Evolutionary conservation across 2,888 invertebrate species (phyloP), one percentile per base, ranked within the genome.

Genomic region (Diachrysia chrysitis): DNA sequence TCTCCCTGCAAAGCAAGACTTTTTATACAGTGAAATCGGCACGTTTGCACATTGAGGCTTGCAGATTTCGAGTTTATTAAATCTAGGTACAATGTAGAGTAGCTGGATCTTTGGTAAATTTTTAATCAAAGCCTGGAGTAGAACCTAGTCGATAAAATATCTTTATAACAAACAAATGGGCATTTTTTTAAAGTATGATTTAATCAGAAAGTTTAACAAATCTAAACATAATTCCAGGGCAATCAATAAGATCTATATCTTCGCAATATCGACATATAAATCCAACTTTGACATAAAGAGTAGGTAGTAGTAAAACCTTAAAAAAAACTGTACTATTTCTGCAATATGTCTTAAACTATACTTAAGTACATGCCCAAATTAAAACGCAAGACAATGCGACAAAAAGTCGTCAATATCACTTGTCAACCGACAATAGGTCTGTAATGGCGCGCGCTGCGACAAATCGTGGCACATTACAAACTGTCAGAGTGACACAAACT

Each of bases 391-490:
- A 78, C 69, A 80, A 74, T 69, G 59, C 70, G 65, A 75, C 69
- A 63, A 74, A 74, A 72, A 69, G 75, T 79, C 77, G 65, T 83
- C 79, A 77, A 82, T 86, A 83, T 83, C 78, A 78, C 71, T 76
- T 71, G 78, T 79, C 77, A 76, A 74, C 69, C 74, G 66, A 83
- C 76, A 82, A 78, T 73, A 63, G 75, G 55, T 61, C 42, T 63
- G 69, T 84, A 86, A 83, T 79, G 78, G 74, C 72, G 76, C 79
- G 77, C 79, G 75, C 67, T 72, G 83, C 87, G 89, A 93, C 89
- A 92, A 93, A 93, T 93, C 78, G 91, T 73, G 63, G 76, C 66
- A 81, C 93, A 92, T 94, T 93, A 94, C 84, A 74, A 84, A 81
- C 89, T 94, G 94, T 92, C 93, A 92, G 85, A 78, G 83, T 9